A percentile compares a stretch with the other conserved stretches of the same genome.
Evolutionary conservation across 53 echinoderm and acorn worm genomes (phyloP).

Genomic region (Antedon mediterranea): DNA sequence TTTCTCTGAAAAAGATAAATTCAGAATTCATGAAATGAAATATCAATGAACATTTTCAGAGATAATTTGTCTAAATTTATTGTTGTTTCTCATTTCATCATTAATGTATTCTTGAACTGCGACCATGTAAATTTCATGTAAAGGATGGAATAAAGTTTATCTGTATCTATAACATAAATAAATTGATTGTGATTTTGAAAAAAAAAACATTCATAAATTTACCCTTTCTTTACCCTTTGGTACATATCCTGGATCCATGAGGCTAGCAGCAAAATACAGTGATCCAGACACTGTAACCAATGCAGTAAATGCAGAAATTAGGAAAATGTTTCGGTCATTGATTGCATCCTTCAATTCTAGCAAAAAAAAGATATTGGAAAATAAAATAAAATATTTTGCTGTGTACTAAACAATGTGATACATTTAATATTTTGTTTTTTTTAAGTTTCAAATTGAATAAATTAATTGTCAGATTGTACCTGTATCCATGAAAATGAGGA

Average conservation of each 20-base stretch:
- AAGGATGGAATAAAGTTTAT: too few species aligned
- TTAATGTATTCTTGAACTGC: too few species aligned
- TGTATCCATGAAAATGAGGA: constrained; percentile 68
- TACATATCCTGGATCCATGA: constrained; percentile 86
- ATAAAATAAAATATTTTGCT: not conserved
- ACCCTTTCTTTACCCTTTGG: constrained; percentile 33
- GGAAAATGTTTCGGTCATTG: constrained; percentile 23
- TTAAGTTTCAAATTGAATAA: too few species aligned
- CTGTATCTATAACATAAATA: too few species aligned
- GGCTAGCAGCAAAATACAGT: constrained; percentile 69
- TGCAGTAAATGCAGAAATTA: constrained; percentile 26
- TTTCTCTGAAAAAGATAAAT: not conserved
- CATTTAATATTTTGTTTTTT: too few species aligned
- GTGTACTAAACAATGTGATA: too few species aligned
- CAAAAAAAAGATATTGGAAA: not conserved
- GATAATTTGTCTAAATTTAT: too few species aligned
- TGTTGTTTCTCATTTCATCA: too few species aligned
- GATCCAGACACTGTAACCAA: constrained; percentile 42
- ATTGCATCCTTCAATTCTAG: constrained; percentile 49
- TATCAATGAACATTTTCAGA: too few species aligned
- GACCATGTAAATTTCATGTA: too few species aligned
- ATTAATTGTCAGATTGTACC: constrained; percentile 15
- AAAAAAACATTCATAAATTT: too few species aligned
- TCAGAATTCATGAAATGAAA: not conserved
- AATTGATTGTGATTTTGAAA: too few species aligned